Conservation (phyloP, 2,888 invertebrate species). For the Pollenia labialis region DNA sequence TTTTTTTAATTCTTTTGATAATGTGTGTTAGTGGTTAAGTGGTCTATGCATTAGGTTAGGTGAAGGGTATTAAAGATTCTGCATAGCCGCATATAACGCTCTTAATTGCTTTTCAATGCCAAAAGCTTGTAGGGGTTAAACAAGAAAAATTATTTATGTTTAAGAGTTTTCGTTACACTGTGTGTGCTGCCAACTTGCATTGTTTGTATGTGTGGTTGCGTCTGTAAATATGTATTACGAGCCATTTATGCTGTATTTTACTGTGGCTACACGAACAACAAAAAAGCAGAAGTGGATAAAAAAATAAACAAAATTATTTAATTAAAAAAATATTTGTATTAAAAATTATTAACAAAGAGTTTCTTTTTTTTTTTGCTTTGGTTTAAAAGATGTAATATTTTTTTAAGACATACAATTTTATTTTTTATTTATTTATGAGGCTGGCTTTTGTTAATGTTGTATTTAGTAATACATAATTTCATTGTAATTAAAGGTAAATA, state of each 20-base stretch:
- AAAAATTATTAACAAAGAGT: conserved; percentile 37
- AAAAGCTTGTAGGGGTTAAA: too few relatives aligned
- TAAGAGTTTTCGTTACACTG: neutral
- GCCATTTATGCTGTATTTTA: conserved; percentile 24
- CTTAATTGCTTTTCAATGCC: too few relatives aligned
- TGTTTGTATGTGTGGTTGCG: conserved; percentile 5
- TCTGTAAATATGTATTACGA: neutral
- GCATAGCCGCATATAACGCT: too few relatives aligned
- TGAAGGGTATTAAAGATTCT: too few relatives aligned
- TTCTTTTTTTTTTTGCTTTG: conserved; percentile 2
- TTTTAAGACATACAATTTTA: conserved; percentile 9
- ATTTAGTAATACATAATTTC: neutral
- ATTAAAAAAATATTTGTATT: conserved; percentile 52
- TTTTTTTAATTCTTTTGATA: too few relatives aligned
- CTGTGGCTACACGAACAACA: neutral
- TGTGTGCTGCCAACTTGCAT: neutral
- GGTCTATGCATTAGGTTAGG: too few relatives aligned
- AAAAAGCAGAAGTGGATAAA: conserved; percentile 4
- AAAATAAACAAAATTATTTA: conserved; percentile 28
- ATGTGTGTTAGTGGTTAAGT: too few relatives aligned
- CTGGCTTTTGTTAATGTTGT: neutral
- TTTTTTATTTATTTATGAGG: conserved; percentile 21
- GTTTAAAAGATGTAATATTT: neutral
- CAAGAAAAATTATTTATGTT: neutral
- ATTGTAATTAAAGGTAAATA: neutral